Conservation (phyloP, 2,797 vertebrate genomes). For the Acanthurus tractus region DNA sequence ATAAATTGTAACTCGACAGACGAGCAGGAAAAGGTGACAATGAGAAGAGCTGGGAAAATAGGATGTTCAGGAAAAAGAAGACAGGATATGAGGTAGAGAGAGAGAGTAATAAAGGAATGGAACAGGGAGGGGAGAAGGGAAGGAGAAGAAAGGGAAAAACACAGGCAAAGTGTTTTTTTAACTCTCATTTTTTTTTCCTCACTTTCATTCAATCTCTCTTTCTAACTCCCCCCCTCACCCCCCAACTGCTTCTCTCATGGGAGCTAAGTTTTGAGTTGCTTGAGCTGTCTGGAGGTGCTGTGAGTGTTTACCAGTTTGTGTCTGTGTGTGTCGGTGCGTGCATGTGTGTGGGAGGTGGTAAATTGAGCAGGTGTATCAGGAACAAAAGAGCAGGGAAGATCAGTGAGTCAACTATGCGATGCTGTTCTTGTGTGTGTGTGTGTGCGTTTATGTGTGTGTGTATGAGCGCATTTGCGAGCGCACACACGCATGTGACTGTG, state of each 20-base stretch:
- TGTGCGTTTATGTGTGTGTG: background rate
- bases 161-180: slow-evolving; percentile 15
- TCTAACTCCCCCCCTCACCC: slow-evolving; percentile 26
- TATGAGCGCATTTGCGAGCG: slow-evolving; percentile 4
- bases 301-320: slow-evolving; percentile 50
- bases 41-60: slow-evolving; percentile 43
- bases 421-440: slow-evolving; percentile 26
- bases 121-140: slow-evolving; percentile 4
- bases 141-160: slow-evolving; percentile 17
- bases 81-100: slow-evolving; percentile 8
- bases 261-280: slow-evolving; percentile 69
- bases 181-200: slow-evolving; percentile 45
- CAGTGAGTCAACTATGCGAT: slow-evolving; percentile 67
- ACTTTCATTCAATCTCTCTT: slow-evolving; percentile 62
- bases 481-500: background rate
- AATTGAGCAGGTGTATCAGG: slow-evolving; percentile 78
- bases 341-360: slow-evolving; percentile 69
- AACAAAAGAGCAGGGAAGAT: slow-evolving; percentile 73
- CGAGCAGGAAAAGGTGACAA: slow-evolving; percentile 9
- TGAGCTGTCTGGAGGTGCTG: slow-evolving; percentile 64
- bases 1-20: slow-evolving; percentile 29
- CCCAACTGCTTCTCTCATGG: slow-evolving; percentile 52
- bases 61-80: slow-evolving; percentile 50
- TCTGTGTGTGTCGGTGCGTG: slow-evolving; percentile 20
- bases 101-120: slow-evolving; percentile 11